Conservation (phyloP, 2,797 vertebrate species). For the Pachyuromys duprasi region DNA sequence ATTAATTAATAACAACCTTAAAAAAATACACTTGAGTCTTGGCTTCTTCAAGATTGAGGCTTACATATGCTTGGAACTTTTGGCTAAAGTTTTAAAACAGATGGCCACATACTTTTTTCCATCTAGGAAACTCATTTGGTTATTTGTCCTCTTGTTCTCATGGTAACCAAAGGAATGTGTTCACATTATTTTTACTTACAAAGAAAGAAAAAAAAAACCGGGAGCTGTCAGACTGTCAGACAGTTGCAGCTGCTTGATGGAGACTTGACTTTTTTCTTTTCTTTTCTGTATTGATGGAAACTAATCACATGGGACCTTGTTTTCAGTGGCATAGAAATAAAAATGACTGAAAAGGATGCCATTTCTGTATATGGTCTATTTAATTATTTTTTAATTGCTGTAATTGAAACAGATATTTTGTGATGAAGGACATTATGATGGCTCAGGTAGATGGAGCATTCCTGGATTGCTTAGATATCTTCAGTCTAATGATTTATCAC, state of each 20-base stretch:
- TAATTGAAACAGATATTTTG: not conserved
- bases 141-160: constrained; percentile 67
- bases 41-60: constrained; percentile 20
- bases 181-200: constrained; percentile 20
- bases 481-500: not conserved
- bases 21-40: not conserved
- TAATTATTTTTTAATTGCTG: constrained; percentile 36
- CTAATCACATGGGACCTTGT: not conserved
- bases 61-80: constrained; percentile 57
- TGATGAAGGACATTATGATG: not conserved
- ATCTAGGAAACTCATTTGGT: constrained; percentile 58
- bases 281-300: not conserved
- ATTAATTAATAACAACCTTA: constrained; percentile 29
- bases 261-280: constrained; percentile 13
- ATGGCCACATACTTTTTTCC: constrained; percentile 5
- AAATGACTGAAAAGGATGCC: not conserved
- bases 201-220: not conserved
- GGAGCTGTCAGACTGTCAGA: not conserved
- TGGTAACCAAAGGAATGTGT: constrained; percentile 64
- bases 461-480: not conserved
- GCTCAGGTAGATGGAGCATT: not conserved
- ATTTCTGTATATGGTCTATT: not conserved
- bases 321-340: constrained; percentile 40
- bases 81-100: constrained; percentile 68
- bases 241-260: constrained; percentile 10